Evolutionary conservation across 2,113 vertebrate genomes (phyloP).

Genomic region (Nothoprocta perdicaria): DNA sequence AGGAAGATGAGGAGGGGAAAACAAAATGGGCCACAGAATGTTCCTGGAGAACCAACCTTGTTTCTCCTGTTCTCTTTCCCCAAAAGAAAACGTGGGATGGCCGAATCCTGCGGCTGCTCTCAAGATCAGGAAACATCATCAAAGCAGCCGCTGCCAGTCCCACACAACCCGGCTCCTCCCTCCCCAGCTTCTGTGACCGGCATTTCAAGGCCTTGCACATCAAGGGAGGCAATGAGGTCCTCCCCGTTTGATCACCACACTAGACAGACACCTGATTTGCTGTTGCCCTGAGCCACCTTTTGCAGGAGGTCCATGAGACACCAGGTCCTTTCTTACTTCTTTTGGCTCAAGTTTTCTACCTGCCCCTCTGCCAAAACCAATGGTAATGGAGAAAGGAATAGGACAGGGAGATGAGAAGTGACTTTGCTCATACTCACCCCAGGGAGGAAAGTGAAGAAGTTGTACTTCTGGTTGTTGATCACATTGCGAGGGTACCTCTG

Average conservation of each 20-base stretch:
- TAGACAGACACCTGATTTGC: neutral
- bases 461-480: conserved; percentile 99
- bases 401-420: accelerated
- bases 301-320: neutral
- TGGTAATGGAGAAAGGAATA: neutral
- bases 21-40: neutral
- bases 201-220: neutral
- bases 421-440: conserved; percentile 78
- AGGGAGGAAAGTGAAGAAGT: conserved; percentile 96
- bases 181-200: neutral
- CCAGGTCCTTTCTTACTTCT: neutral
- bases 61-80: neutral
- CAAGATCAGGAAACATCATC: neutral
- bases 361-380: conserved; percentile 18
- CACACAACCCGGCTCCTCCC: neutral
- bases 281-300: neutral
- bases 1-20: neutral
- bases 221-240: neutral
- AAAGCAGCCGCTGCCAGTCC: neutral
- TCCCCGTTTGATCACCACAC: neutral
- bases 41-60: no score
- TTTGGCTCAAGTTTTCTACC: neutral
- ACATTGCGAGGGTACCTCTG: conserved; percentile 96
- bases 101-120: neutral
- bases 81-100: neutral